Base-by-base conservation (phyloP, 2,888 invertebrate genomes). In the Shargacucullia verbasci region DNA sequence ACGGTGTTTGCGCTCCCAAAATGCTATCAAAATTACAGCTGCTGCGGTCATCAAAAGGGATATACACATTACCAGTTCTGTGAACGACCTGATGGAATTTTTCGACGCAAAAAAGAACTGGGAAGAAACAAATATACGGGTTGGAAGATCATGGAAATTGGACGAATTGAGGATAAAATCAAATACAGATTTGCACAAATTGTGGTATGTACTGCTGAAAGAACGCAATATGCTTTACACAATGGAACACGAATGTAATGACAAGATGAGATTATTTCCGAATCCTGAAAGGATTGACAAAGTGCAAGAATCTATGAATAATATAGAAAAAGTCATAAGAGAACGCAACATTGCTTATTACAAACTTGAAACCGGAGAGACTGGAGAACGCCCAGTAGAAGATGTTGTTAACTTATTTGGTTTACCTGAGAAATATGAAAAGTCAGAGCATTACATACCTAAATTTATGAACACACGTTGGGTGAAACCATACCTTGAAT, bases 161-260 rank as follows among this genome's bases (percentile, higher is more conserved):
- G 99, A 99, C 68, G 99, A 99, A 88, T 92, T 99, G 14, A 95
- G 99, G 80, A 95, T 99, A 44, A 99, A 99, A 90, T 98, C 98
- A 43, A 99, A 99, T 85, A 94, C 96, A 46, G 99, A 99, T 89
- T 95, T 99, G 56, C 99, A 99, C 86, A 99, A 99, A 92, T 91
- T 99, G 59, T 99, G 99, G 99, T 99, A 95, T 81, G 82, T 95
- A 12, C 92, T 99, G 55, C 90, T 99, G 49, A 99, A 99, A 92
- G 99, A 99, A 90, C 95, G 97, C 52, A 99, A 99, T 87, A 99
- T 99, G 99, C 94, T 99, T 13, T 89, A 98, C 66, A 99, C 99
- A 1, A 99, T 99, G 99, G 98, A 99, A 90, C 95, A 98, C 64
- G 97, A 97, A 85, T 95, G 96, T 88, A 96, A 96, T 46, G 89